These are phyloP conservation scores for Astyanax mexicanus DNA, from an alignment of 2,797 vertebrate species.

Conservation along the genomic window DNA sequence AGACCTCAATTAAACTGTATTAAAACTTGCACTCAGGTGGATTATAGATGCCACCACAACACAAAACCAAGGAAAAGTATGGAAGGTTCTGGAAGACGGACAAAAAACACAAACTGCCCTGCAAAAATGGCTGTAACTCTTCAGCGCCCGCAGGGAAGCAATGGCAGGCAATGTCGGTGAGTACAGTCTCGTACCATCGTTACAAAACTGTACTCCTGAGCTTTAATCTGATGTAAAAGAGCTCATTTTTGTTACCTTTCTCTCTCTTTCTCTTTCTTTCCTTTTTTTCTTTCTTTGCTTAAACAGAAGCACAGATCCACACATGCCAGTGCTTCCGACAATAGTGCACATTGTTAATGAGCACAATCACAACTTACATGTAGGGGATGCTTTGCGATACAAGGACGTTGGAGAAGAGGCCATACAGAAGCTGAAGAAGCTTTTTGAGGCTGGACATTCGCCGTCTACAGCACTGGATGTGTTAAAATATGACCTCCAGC, in stretches of 20 bases:
- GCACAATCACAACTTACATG: conserved; percentile 52
- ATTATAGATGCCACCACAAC: conserved; percentile 60
- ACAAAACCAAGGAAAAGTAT: conserved; percentile 49
- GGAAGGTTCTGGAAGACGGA: conserved; percentile 32
- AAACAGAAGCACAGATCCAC: conserved; percentile 53
- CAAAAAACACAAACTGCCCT: conserved; percentile 60
- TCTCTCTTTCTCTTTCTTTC: background rate
- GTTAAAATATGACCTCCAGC: conserved; percentile 56
- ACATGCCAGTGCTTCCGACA: conserved; percentile 49
- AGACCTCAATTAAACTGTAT: background rate
- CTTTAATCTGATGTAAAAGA: conserved; percentile 30
- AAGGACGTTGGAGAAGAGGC: conserved; percentile 56
- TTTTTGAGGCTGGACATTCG: conserved; percentile 55
- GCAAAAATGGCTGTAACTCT: conserved; percentile 57
- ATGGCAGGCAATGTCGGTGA: conserved; percentile 45
- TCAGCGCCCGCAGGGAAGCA: conserved; percentile 46
- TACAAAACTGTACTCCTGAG: background rate
- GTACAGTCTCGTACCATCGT: background rate
- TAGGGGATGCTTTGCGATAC: conserved; percentile 47
- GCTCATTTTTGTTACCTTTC: background rate
- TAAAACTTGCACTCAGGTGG: conserved; percentile 36
- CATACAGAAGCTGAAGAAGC: conserved; percentile 56
- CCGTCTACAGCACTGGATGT: conserved; percentile 55
- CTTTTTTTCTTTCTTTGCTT: background rate
- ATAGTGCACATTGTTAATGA: conserved; percentile 55